phyloP scores from a whole-genome alignment of 2,888 invertebrate genomes.

The Pseudoips prasinana region DNA sequence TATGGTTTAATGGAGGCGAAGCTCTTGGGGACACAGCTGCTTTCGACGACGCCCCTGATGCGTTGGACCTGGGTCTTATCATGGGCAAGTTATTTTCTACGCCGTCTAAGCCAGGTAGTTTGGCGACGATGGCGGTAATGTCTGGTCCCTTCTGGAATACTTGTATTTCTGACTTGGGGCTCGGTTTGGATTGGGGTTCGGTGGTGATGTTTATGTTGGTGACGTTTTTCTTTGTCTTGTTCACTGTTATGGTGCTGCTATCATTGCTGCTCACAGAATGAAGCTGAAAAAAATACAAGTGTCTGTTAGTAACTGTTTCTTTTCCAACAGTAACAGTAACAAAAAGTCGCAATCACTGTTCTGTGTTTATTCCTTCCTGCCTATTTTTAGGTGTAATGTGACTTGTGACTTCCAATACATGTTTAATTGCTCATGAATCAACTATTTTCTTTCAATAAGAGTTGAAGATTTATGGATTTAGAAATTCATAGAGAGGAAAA shows the following conservation, averaged over 20 bases:
- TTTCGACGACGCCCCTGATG: conserved; percentile 82
- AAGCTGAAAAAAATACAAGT: conserved; percentile 53
- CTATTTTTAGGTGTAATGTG: too few relatives aligned
- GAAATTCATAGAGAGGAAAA: too few relatives aligned
- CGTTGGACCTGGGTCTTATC: conserved; percentile 77
- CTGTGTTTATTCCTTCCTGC: too few relatives aligned
- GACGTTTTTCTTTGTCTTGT: conserved; percentile 84
- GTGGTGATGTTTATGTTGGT: conserved; percentile 87
- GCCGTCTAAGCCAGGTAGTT: conserved; percentile 81
- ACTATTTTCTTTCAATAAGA: too few relatives aligned
- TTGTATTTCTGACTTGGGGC: conserved; percentile 79
- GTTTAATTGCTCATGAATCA: too few relatives aligned
- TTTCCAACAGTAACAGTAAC: too few relatives aligned
- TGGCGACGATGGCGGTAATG: conserved; percentile 87
- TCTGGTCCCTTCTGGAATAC: conserved; percentile 92
- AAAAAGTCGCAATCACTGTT: too few relatives aligned
- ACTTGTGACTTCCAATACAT: too few relatives aligned
- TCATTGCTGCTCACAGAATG: conserved; percentile 64
- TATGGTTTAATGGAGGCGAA: conserved; percentile 53
- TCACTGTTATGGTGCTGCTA: conserved; percentile 77
- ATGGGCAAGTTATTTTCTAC: conserved; percentile 64
- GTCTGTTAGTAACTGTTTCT: too few relatives aligned
- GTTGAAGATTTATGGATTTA: too few relatives aligned
- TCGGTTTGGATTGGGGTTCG: conserved; percentile 66
- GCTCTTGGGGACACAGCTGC: conserved; percentile 63